Evolutionary conservation across 2,113 vertebrate genomes (phyloP), one percentile per base, ranked within the genome.

Genomic region (Aspidoscelis tigris): DNA sequence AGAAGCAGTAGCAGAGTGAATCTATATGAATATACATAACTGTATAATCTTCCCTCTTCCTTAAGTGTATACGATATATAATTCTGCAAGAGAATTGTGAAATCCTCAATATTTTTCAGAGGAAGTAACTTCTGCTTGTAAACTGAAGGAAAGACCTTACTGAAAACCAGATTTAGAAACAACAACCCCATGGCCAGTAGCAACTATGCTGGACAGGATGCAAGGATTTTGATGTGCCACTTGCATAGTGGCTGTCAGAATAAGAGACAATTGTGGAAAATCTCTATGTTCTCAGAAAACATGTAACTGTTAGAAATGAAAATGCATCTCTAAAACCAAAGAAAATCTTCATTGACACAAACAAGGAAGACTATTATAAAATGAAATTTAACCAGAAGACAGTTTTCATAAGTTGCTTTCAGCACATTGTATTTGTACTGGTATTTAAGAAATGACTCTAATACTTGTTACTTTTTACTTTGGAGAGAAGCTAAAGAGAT

Each of bases 401-500:
- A n/a, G 61, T 14, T 3, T 12, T 11, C 41, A 11, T 9, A 84
- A 78, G 5, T 64, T 58, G 18, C 43, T 84, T 72, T 55, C 72
- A 26, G 69, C 68, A 78, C 33, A 73, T 84, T 65, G 44, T 21
- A 75, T 65, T 55, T 82, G 81, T 41, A 65, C 21, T 66, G 55
- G 58, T 53, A 50, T 65, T 79, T 79, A 74, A 85, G 69, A 80
- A 74, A 74, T 65, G 44, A 21, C 47, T 74, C 26, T 47, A 66
- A 66, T 65, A 79, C 41, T 84, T 84, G 26, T 58, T 79, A 18
- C n/a, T 64, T 72, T 84, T 14, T 9, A 24, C 41, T 72, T 73
- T 65, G 44, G 76, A 73, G 76, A 53, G 66, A 74, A 72, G 24
- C 18, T 24, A 22, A 70, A 79, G 53, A 72, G n/a, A 80, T 85